Evolutionary conservation across 2,113 vertebrate species (phyloP).

Genomic region (Syrmaticus mikado): DNA sequence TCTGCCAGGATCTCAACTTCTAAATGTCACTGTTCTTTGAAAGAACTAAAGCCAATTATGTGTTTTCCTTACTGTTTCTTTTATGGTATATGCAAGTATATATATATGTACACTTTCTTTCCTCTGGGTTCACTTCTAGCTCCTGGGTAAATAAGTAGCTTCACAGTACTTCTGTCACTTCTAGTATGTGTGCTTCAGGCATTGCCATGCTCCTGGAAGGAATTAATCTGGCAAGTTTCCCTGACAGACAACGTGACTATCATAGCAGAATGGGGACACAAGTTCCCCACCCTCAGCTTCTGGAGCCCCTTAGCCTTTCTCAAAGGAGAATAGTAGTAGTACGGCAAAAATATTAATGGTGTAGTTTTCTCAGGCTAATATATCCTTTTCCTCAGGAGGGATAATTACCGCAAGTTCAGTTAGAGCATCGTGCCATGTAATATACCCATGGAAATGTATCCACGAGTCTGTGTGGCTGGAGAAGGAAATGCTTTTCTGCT

Average conservation of each 20-base stretch:
- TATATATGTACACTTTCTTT: background rate
- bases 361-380: background rate
- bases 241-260: background rate
- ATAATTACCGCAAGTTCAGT: background rate
- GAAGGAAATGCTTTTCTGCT: background rate
- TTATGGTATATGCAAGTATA: accelerated
- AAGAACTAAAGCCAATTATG: background rate
- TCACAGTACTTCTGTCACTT: background rate
- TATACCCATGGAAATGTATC: accelerated
- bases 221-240: background rate
- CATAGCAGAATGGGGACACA: background rate
- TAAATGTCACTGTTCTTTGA: background rate
- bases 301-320: background rate
- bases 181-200: constrained; percentile 4
- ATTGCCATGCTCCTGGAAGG: background rate
- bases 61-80: background rate
- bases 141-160: constrained; percentile 1
- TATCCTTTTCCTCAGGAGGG: background rate
- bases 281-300: background rate
- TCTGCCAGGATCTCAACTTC: background rate
- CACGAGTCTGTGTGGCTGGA: background rate
- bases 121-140: background rate
- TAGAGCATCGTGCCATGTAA: background rate
- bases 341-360: background rate
- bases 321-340: background rate